Evolutionary conservation across 2,888 invertebrate species (phyloP).

Genomic region (Melolontha melolontha): DNA sequence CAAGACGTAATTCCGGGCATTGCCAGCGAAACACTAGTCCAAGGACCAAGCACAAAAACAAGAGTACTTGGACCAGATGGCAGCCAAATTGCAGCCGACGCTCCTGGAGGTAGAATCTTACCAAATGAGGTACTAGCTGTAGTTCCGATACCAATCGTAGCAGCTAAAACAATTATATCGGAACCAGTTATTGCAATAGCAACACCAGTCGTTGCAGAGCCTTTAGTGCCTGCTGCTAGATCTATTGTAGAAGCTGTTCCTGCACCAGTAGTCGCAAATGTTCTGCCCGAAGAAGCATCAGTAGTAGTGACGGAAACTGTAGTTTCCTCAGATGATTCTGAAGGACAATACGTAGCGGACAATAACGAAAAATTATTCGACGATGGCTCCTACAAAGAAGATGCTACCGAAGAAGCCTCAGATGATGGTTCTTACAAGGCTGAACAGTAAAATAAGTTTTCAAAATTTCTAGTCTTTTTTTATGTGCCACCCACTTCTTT

Average conservation of each 20-base stretch:
- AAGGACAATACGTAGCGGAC: constrained; percentile 54
- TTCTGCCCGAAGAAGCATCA: constrained; percentile 42
- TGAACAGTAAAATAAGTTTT: constrained; percentile 21
- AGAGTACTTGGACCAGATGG: constrained; percentile 46
- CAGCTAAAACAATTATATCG: constrained; percentile 16
- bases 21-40: constrained; percentile 41
- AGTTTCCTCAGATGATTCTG: constrained; percentile 41
- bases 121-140: constrained; percentile 25
- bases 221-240: constrained; percentile 28
- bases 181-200: constrained; percentile 27
- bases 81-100: constrained; percentile 45
- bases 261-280: constrained; percentile 35
- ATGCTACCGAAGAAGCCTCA: constrained; percentile 30
- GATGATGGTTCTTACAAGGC: constrained; percentile 39
- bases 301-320: constrained; percentile 50
- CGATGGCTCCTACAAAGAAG: constrained; percentile 58
- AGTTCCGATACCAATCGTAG: constrained; percentile 30
- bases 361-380: constrained; percentile 57
- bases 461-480: constrained; percentile 25
- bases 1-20: constrained; percentile 42
- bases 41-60: constrained; percentile 48
- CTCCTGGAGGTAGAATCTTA: constrained; percentile 45
- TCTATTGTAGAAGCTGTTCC: constrained; percentile 1
- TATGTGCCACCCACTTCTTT: constrained; percentile 25
- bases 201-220: constrained; percentile 34